Base-by-base conservation (phyloP, 2,797 vertebrate genomes). In the Parauchenoglanis ngamensis region DNA sequence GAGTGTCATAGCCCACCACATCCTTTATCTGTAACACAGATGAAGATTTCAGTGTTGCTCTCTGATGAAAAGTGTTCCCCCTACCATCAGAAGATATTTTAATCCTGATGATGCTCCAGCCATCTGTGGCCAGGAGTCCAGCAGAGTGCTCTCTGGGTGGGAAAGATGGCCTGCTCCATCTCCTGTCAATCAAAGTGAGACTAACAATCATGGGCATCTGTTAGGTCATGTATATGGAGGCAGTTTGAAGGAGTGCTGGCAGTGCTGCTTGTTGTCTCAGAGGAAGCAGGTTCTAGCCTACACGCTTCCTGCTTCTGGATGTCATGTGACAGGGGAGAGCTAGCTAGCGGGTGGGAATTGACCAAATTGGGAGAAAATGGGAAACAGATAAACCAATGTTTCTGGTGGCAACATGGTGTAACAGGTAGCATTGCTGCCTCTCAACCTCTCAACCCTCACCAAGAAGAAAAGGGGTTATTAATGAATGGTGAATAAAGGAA, bases 1-100 rank as follows among this genome's bases (percentile, higher is more conserved):
- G 90, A 0, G 95, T 94, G 67, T 99, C 93, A 12, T 98, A 99
- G 75, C 98, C 98, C 84, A 99, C 97, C 1, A 97, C 96, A 0
- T 99, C 96, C 92, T 98, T 98, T 80, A 99, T 95, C 98, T 99
- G 92, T 0, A 46, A 12, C 2, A 65, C 1, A 28, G 54, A 78
- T 10, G 6, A 28, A 57, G 19, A 87, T 77, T 15, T 52, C 40
- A 28, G n/a, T 70, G 40, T 83, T 54, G 23, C 19, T 23, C n/a
- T 84, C 19, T 35, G 31, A 21, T 21, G 8, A 31, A 46, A 28
- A 85, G 35, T 75, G 54, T 73, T 61, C 13, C 23, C 7, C 4
- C 11, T 15, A 40, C 44, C 31, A 40, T 81, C 3, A 6, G 12
- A 61, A 61, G 35, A 79, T 59, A 44, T 59, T 80, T 59, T 13